A percentile compares a stretch with the other conserved stretches of the same genome.
Conservation (phyloP, 1,140 invertebrate species). For the Chironomus striatipennis region DNA sequence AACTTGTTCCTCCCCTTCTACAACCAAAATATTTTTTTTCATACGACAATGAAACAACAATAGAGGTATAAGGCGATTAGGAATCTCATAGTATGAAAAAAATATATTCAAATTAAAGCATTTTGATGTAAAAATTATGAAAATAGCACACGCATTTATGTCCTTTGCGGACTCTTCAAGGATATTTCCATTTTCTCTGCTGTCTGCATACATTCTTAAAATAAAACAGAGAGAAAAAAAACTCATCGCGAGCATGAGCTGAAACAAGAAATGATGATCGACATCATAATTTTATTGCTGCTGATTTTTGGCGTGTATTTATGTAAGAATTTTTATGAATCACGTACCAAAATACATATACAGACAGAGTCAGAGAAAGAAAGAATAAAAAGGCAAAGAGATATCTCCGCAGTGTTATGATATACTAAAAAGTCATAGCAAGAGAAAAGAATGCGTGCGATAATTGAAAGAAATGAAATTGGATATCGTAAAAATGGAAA, state of each 20-base stretch:
- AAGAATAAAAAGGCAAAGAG: background rate
- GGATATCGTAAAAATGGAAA: background rate
- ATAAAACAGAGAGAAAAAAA: too few species aligned
- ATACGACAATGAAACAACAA: background rate
- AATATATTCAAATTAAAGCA: constrained; percentile 9
- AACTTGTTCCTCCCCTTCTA: background rate
- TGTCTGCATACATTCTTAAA: background rate
- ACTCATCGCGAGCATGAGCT: too few species aligned
- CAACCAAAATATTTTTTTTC: background rate
- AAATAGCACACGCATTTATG: constrained; percentile 12
- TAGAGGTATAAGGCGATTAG: background rate
- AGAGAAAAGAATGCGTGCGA: constrained; percentile 4
- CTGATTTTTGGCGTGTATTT: background rate
- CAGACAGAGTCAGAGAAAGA: too few species aligned
- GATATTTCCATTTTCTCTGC: background rate
- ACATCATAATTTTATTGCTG: constrained; percentile 9
- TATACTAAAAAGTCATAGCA: background rate
- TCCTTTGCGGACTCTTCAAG: background rate
- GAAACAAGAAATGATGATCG: background rate
- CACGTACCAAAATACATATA: background rate
- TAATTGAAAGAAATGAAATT: constrained; percentile 10
- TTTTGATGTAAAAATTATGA: constrained; percentile 10
- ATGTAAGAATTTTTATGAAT: constrained; percentile 3
- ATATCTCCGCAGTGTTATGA: background rate
- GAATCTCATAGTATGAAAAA: background rate